A percentile compares a stretch with the other conserved stretches of the same genome.
phyloP scores from a whole-genome alignment of 1,140 invertebrate genomes.

The Drosophila aff. region DNA sequence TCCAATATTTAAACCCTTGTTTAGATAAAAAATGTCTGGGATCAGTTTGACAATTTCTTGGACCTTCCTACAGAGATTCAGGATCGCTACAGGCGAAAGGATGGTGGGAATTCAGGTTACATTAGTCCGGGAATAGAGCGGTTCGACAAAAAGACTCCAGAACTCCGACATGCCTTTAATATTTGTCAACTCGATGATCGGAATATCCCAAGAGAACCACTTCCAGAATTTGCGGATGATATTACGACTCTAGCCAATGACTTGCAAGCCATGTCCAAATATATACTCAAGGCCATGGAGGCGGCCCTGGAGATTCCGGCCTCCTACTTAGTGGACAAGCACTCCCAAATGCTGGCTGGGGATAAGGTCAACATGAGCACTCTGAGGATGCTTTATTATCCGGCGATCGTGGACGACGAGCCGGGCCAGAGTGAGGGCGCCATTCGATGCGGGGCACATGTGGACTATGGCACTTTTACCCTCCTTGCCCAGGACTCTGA shows the following conservation, averaged over 20 bases:
- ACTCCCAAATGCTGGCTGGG: conserved; percentile 87
- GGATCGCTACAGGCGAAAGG: conserved; percentile 87
- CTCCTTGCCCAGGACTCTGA: conserved; percentile 90
- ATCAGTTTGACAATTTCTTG: conserved; percentile 89
- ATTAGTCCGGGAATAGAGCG: conserved; percentile 87
- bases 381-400: conserved; percentile 89
- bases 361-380: conserved; percentile 88
- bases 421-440: conserved; percentile 84
- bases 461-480: conserved; percentile 91
- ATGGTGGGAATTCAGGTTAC: conserved; percentile 88
- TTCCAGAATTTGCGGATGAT: conserved; percentile 88
- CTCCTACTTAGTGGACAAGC: conserved; percentile 86
- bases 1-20: background rate
- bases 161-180: conserved; percentile 89
- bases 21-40: conserved; percentile 88
- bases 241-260: conserved; percentile 88
- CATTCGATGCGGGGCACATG: conserved; percentile 89
- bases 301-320: conserved; percentile 85
- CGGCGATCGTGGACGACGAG: conserved; percentile 87
- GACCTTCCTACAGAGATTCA: conserved; percentile 87
- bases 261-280: conserved; percentile 88
- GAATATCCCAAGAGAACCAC: conserved; percentile 88
- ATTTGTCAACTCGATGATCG: conserved; percentile 87
- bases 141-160: conserved; percentile 87
- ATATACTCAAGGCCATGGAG: conserved; percentile 88